A percentile compares a stretch with the other conserved stretches of the same genome.
phyloP scores from a whole-genome alignment of 1,140 invertebrate species.

The Nephila pilipes region DNA sequence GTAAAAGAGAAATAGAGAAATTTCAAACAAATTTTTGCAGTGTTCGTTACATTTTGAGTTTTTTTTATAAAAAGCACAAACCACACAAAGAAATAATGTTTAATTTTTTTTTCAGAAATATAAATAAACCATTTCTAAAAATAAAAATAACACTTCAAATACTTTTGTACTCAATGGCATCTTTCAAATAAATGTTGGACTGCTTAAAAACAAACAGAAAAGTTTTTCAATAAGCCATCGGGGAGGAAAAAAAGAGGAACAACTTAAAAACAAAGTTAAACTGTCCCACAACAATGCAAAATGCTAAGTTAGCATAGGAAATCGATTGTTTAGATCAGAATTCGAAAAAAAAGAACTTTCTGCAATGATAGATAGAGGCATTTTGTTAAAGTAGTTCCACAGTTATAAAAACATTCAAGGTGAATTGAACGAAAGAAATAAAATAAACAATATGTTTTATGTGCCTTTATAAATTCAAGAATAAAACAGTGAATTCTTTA shows the following conservation, averaged over 20 bases:
- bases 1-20: not conserved
- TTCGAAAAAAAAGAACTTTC: not conserved
- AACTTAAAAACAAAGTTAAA: not conserved
- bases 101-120: not conserved
- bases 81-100: not conserved
- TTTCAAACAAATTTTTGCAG: too few species aligned
- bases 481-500: too few species aligned
- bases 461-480: not conserved
- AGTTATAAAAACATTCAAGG: not conserved
- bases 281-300: not conserved
- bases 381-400: not conserved
- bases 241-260: not conserved
- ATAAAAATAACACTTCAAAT: not conserved
- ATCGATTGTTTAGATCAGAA: conserved; percentile 22
- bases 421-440: not conserved
- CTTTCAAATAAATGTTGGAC: conserved; percentile 11
- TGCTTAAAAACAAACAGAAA: not conserved
- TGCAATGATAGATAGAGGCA: not conserved
- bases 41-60: too few species aligned
- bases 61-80: too few species aligned
- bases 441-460: not conserved
- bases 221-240: not conserved
- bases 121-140: not conserved
- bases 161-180: not conserved
- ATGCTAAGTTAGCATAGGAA: not conserved